Conservation (phyloP, 2,113 vertebrate genomes). For the Oophaga pumilio region DNA sequence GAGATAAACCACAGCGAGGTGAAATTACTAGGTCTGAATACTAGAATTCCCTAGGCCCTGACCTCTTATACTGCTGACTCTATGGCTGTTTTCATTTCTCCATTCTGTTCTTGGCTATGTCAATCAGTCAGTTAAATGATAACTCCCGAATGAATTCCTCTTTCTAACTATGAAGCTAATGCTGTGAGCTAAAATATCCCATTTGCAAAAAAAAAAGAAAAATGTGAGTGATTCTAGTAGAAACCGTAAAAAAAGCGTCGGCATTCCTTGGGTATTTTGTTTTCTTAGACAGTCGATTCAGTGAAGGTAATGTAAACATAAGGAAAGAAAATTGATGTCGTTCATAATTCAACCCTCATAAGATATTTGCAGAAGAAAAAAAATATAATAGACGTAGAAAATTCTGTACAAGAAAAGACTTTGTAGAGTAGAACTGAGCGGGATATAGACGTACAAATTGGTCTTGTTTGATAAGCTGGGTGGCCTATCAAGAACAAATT, state of each 20-base stretch:
- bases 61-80: constrained; percentile 61
- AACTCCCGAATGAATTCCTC: constrained; percentile 56
- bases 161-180: constrained; percentile 67
- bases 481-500: constrained; percentile 4
- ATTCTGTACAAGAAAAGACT: constrained; percentile 23
- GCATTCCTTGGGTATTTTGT: not conserved
- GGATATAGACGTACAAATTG: constrained; percentile 17
- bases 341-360: constrained; percentile 39
- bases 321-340: constrained; percentile 24
- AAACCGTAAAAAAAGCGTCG: not conserved
- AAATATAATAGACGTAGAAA: not conserved
- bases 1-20: constrained; percentile 71
- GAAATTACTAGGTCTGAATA: constrained; percentile 65
- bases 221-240: constrained; percentile 55
- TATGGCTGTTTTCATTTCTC: constrained; percentile 62
- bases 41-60: constrained; percentile 63
- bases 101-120: constrained; percentile 65
- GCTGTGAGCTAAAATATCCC: constrained; percentile 62
- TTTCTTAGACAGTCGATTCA: constrained; percentile 54
- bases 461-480: constrained; percentile 27
- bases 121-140: constrained; percentile 68
- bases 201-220: constrained; percentile 57
- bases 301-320: constrained; percentile 51
- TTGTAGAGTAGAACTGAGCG: not conserved
- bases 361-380: constrained; percentile 13